Evolutionary conservation across 2,888 invertebrate species (phyloP), one percentile per base, ranked within the genome.

Genomic region (Catocala nupta): DNA sequence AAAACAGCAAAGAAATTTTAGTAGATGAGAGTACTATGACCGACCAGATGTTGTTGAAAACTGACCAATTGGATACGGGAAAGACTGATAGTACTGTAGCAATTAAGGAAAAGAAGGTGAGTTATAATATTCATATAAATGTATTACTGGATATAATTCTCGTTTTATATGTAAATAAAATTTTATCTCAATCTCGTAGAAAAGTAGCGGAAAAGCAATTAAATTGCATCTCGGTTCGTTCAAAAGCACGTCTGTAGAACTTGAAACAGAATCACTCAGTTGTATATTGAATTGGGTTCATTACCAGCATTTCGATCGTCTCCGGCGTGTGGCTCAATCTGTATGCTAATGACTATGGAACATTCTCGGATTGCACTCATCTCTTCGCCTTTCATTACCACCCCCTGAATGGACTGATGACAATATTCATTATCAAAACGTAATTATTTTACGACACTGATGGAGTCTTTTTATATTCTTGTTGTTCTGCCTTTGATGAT

Each of bases 11-110:
- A 69, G 91, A 90, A 65, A 80, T 85, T 71, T 86, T 89, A 73
- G 86, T 89, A 62, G 88, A 91, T 61, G 90, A 89, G 75, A 82
- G 86, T 74, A 88, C 88, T 70, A 87, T 89, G 86, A 89, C 87
- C 66, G 90, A 89, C 57, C 86, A 84, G 64, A 75, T 77, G 61
- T 73, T 81, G 71, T 74, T 82, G 73, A 83, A 78, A 80, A 81
- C 80, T 78, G 87, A 87, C 86, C 87, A 89, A 86, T 78, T 83
- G 80, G 78, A 83, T 77, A 84, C 71, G 75, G 85, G 84, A 84
- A 90, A 89, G 86, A 88, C 88, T 89, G 91, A 91, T 85, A 86
- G 82, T 84, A 83, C 73, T 81, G 80, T 87, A 86, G 84, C 85
- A 71, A 83, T 77, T 83, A 86, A 88, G 77, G 81, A 85, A 74